These are phyloP conservation scores for Columba livia DNA, from an alignment of 2,113 vertebrate species.

Conservation along the genomic window DNA sequence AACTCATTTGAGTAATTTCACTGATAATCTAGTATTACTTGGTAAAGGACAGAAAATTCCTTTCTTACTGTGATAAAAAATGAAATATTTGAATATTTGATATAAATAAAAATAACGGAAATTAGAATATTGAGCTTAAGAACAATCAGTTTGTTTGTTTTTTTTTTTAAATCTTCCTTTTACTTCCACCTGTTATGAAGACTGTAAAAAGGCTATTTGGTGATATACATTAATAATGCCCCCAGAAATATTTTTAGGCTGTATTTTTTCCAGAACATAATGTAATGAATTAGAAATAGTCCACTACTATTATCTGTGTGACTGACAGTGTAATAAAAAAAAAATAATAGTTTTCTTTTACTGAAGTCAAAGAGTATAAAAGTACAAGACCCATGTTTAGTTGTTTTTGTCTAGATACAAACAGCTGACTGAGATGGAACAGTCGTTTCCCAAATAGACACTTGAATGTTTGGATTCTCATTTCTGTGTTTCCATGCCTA, in stretches of 20 bases:
- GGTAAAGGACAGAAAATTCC: background rate
- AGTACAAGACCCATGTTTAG: background rate
- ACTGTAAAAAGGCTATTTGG: background rate
- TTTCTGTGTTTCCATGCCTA: background rate
- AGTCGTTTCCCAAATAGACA: background rate
- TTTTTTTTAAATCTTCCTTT: background rate
- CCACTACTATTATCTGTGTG: background rate
- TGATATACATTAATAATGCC: background rate
- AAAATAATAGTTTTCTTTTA: background rate
- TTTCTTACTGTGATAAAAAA: background rate
- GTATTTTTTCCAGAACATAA: background rate
- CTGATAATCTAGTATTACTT: background rate
- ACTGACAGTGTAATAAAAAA: background rate
- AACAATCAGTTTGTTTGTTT: background rate
- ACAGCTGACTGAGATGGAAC: background rate
- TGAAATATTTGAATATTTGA: background rate
- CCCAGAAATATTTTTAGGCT: background rate
- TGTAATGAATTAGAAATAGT: background rate
- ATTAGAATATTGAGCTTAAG: background rate
- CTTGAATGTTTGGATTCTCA: background rate
- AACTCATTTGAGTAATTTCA: background rate
- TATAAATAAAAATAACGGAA: background rate
- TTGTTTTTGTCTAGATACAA: background rate
- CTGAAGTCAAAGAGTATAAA: background rate
- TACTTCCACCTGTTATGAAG: background rate